These are phyloP conservation scores for Plectropomus leopardus DNA, from an alignment of 2,113 vertebrate genomes.

Conservation along the genomic window DNA sequence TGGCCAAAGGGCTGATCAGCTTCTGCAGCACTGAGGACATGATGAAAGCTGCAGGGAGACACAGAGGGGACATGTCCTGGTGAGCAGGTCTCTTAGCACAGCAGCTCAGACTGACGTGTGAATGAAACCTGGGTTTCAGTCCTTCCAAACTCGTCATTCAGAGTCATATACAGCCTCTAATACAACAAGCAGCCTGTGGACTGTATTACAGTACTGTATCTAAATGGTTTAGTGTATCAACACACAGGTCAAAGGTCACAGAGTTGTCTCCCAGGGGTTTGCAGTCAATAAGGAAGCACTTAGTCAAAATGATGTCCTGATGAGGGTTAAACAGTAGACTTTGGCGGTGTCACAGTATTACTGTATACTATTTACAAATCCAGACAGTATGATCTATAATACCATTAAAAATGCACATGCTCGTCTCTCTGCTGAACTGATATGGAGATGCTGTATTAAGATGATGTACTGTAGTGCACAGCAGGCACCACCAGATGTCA, in stretches of 20 bases:
- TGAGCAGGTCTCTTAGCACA: neutral
- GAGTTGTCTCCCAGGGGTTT: neutral
- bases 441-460: too few relatives aligned
- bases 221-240: too few relatives aligned
- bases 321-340: neutral
- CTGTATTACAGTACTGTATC: neutral
- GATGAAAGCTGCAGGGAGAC: slow-evolving; percentile 61
- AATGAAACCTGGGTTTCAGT: neutral
- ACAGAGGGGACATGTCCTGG: slow-evolving; percentile 15
- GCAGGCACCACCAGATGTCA: too few relatives aligned
- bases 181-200: neutral
- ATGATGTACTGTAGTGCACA: too few relatives aligned
- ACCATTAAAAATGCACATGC: too few relatives aligned
- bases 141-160: neutral
- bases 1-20: slow-evolving; percentile 86
- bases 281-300: neutral
- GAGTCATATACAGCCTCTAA: neutral
- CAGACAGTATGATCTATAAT: too few relatives aligned
- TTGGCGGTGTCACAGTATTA: too few relatives aligned
- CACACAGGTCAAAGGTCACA: neutral
- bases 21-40: slow-evolving; percentile 95
- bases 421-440: too few relatives aligned
- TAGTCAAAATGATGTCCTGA: neutral
- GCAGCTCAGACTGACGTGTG: neutral
- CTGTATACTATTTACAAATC: too few relatives aligned